Conservation (phyloP, 2,113 vertebrate species). For the Charina bottae region DNA sequence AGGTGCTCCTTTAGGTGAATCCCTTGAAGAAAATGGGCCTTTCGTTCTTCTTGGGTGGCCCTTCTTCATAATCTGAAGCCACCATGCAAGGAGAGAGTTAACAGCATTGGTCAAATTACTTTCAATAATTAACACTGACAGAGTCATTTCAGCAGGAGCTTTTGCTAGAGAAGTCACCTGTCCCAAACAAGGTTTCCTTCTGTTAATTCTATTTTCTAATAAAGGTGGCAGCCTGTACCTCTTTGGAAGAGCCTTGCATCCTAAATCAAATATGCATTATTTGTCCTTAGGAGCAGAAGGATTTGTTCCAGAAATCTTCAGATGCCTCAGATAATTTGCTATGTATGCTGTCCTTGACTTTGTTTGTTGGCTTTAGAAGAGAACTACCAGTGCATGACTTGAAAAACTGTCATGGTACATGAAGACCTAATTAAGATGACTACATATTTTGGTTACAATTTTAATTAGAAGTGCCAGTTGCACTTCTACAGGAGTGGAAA, state of each 20-base stretch:
- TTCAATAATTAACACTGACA: not conserved
- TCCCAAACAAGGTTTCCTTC: not conserved
- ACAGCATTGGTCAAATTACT: not conserved
- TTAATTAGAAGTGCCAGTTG: not conserved
- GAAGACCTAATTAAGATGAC: not conserved
- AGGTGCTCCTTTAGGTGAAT: not conserved
- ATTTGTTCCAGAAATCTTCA: not conserved
- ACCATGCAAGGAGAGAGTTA: not conserved
- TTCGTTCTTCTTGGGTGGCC: not conserved
- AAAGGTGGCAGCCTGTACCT: not conserved
- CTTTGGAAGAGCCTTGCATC: not conserved
- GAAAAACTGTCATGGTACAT: not conserved
- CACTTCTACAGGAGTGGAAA: not conserved
- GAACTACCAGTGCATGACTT: not conserved
- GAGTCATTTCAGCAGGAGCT: not conserved
- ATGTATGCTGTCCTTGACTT: not conserved
- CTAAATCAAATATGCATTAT: not conserved
- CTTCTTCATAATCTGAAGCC: not conserved
- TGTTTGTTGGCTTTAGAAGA: not conserved
- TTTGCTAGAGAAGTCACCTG: not conserved
- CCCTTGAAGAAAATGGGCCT: not conserved
- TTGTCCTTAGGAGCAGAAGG: not conserved
- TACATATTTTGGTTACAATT: not conserved
- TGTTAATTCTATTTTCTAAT: not conserved
- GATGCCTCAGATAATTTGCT: not conserved